phyloP scores from a whole-genome alignment of 2,888 invertebrate genomes.

The Coelopa pilipes region DNA sequence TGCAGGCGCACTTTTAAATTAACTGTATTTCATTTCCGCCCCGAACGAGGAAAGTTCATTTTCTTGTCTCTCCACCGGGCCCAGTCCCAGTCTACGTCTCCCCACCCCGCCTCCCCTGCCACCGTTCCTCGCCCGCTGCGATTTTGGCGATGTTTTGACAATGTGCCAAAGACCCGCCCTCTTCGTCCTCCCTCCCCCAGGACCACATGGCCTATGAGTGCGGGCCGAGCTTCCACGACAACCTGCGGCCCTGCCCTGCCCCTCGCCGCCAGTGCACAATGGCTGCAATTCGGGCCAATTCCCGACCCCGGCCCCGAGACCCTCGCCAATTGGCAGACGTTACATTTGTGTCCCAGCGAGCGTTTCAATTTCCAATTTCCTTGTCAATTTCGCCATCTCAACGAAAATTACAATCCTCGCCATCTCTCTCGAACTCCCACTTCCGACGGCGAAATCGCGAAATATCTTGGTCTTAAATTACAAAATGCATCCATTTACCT shows the following conservation, averaged over 20 bases:
- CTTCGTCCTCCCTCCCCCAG: not conserved
- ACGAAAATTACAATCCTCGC: no score
- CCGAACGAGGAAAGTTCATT: conserved; percentile 13
- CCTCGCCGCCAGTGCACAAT: not conserved
- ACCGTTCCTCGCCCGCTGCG: not conserved
- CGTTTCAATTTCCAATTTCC: no score
- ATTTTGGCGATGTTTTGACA: not conserved
- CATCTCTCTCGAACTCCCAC: no score
- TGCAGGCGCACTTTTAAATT: conserved; percentile 26
- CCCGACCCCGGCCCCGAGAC: no score
- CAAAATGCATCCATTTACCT: no score
- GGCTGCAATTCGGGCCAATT: no score
- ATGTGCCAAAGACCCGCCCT: not conserved
- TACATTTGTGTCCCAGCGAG: no score
- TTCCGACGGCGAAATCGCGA: no score
- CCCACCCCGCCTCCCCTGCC: not conserved
- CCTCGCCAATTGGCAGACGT: no score
- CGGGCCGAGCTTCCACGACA: not conserved
- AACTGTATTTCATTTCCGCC: conserved; percentile 28
- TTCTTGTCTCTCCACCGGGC: not conserved
- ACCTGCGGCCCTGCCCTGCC: not conserved
- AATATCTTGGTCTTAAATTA: no score
- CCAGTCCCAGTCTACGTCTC: no score
- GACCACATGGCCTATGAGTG: not conserved
- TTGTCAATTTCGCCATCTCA: no score